Evolutionary conservation across 2,113 vertebrate genomes (phyloP), one percentile per base, ranked within the genome.

Genomic region (Platysternon megacephalum): DNA sequence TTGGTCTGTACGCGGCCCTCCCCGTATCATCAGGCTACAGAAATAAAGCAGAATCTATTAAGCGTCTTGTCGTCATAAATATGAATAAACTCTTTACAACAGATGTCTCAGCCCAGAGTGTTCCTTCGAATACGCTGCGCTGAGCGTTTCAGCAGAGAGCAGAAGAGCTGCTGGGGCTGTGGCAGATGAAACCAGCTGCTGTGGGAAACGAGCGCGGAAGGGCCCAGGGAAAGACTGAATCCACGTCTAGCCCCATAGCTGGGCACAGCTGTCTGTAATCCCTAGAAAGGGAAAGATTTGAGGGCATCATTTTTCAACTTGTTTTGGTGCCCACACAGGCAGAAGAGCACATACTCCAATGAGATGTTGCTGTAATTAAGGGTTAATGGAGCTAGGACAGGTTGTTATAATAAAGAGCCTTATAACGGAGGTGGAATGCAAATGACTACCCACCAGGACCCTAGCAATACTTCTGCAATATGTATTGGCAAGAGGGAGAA

Each of bases 321-420:
- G 22, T 97, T 93, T 92, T 85, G 89, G 95, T 87, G 81, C 89
- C 93, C 16, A 35, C 92, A 72, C 89, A 90, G 91, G 97, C 74
- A 0, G 84, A 26, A 91, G 96, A 96, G 93, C 89, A 88, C 82
- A 96, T 24, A 84, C 94, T 88, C 88, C 97, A 97, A 98, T 97
- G 98, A 98, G 98, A 98, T 98, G 97, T 97, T 97, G 84, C 82
- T 86, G 96, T 98, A 98, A 98, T 97, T 98, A 98, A 97, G 96
- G 97, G 97, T 98, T 98, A 98, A 98, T 98, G 98, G 97, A 97
- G 97, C 96, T 95, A 96, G 96, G 98, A 96, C 96, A 56, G 92
- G 82, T 91, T 97, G 94, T 97, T 96, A 97, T 97, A 97, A 97
- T 96, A 98, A 98, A 98, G 97, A 94, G 94, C 97, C 97, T 98